phyloP scores from a whole-genome alignment of 2,797 vertebrate genomes.

The Tragopan temminckii region DNA sequence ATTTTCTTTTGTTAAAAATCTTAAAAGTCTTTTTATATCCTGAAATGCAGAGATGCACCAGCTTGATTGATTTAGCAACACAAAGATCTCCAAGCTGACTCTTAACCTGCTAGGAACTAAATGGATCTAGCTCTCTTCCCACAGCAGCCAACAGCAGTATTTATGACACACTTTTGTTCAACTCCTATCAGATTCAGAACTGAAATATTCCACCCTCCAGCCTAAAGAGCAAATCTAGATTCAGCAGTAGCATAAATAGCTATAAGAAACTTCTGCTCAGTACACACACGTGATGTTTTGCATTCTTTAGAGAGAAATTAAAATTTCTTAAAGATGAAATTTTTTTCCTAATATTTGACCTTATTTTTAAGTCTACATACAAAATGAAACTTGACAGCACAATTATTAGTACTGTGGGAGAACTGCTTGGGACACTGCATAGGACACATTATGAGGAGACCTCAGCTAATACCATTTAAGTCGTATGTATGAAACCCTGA shows the following conservation, averaged over 20 bases:
- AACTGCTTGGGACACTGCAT: accelerated
- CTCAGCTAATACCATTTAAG: background rate
- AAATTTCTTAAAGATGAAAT: background rate
- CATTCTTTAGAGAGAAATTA: background rate
- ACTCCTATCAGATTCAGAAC: background rate
- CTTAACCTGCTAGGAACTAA: background rate
- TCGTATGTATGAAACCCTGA: background rate
- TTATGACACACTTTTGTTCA: background rate
- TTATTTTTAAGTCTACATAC: background rate
- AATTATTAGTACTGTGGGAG: background rate
- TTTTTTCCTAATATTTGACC: background rate
- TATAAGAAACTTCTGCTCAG: background rate
- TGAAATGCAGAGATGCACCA: background rate
- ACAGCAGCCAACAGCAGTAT: background rate
- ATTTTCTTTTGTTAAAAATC: background rate
- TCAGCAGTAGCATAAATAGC: background rate
- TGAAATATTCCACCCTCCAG: background rate
- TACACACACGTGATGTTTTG: background rate
- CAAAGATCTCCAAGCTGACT: background rate
- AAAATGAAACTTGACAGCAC: background rate
- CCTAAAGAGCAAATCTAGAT: background rate
- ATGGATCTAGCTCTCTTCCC: background rate
- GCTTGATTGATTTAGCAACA: background rate
- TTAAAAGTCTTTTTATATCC: background rate
- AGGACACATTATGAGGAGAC: background rate